Evolutionary conservation across 2,113 vertebrate species (phyloP).

Genomic region (Crotalus viridis): DNA sequence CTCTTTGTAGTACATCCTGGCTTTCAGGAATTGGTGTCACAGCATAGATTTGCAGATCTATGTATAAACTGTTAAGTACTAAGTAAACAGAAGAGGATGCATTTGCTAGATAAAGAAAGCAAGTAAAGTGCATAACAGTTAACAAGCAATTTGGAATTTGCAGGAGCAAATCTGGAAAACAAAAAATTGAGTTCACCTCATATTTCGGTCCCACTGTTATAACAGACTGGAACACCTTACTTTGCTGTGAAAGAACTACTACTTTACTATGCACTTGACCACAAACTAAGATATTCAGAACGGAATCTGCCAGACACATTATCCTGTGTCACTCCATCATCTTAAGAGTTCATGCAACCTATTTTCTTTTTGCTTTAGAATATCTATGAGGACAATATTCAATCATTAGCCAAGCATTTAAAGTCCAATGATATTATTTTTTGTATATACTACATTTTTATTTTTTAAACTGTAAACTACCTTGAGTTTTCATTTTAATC

Average conservation of each 20-base stretch:
- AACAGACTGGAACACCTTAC: neutral
- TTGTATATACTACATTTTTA: neutral
- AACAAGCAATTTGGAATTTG: neutral
- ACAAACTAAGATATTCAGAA: neutral
- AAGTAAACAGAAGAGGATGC: conserved; percentile 10
- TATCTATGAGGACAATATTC: neutral
- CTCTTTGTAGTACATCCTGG: conserved; percentile 93
- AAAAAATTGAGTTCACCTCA: neutral
- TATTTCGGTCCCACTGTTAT: neutral
- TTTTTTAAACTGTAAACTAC: neutral
- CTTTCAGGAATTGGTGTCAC: conserved; percentile 96
- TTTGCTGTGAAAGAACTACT: neutral
- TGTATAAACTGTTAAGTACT: conserved; percentile 72
- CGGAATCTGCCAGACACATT: neutral
- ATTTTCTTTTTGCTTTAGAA: neutral
- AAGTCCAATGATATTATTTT: neutral
- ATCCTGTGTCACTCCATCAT: neutral
- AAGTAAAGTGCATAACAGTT: neutral
- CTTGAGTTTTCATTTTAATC: neutral
- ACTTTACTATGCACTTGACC: neutral
- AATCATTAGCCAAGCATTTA: neutral
- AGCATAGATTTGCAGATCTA: conserved; percentile 98
- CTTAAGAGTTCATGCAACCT: neutral
- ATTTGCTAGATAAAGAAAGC: neutral
- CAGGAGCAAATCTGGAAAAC: conserved; percentile 34